phyloP scores from a whole-genome alignment of 2,113 vertebrate genomes.

The Danionella cerebrum region DNA sequence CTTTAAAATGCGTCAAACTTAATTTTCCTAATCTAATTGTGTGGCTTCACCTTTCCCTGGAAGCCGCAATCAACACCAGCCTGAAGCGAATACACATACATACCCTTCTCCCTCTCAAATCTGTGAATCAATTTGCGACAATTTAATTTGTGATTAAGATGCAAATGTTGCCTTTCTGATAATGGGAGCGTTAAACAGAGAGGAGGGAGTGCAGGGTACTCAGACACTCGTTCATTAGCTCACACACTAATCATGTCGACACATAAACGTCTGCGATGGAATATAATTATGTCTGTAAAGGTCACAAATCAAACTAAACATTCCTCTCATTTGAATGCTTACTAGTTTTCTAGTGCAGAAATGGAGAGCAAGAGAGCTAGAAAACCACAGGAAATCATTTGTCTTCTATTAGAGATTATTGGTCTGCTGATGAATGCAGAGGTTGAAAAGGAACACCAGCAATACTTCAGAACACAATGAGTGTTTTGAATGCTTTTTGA shows the following conservation, averaged over 20 bases:
- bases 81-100: background rate
- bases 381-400: background rate
- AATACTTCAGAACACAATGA: no score
- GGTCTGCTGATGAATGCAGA: no score
- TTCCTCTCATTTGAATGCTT: no score
- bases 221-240: slow-evolving; percentile 33
- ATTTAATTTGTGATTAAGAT: slow-evolving; percentile 46
- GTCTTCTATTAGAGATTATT: background rate
- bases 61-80: background rate
- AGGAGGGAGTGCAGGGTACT: slow-evolving; percentile 24
- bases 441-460: no score
- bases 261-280: slow-evolving; percentile 7
- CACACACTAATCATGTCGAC: slow-evolving; percentile 26
- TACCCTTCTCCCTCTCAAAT: slow-evolving; percentile 7
- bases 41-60: background rate
- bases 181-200: slow-evolving; percentile 38
- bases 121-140: slow-evolving; percentile 44
- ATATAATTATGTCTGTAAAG: slow-evolving; percentile 42
- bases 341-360: background rate
- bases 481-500: no score
- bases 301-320: no score
- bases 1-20: background rate
- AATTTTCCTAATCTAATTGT: background rate
- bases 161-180: slow-evolving; percentile 48
- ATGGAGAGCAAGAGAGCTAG: no score